Percentiles rank a stretch among this genome's conserved stretches.
phyloP scores from a whole-genome alignment of 2,797 vertebrate genomes.

The Gila robusta region DNA sequence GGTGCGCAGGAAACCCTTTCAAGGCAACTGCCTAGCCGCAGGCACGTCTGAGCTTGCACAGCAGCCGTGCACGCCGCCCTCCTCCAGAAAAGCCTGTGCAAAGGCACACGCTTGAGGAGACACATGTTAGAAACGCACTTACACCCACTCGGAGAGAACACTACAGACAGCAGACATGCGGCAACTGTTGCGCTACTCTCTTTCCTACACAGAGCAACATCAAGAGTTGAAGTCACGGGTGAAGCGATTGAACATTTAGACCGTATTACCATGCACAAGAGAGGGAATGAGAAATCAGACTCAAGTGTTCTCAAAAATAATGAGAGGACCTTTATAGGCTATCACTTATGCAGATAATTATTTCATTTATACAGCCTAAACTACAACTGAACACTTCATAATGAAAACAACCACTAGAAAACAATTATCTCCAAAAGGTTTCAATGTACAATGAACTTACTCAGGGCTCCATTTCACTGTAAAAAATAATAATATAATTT shows the following conservation, averaged over 20 bases:
- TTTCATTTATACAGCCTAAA: not conserved
- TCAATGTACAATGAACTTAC: not conserved
- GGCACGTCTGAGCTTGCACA: conserved; percentile 72
- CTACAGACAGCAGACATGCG: conserved; percentile 38
- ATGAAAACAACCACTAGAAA: conserved; percentile 6
- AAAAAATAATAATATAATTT: too few relatives aligned
- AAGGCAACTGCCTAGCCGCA: conserved; percentile 50
- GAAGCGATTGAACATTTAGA: conserved; percentile 8
- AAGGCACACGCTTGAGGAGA: conserved; percentile 59
- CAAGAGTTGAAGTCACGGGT: conserved; percentile 18
- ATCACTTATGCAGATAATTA: not conserved
- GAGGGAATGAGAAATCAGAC: conserved; percentile 19
- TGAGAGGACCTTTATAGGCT: not conserved
- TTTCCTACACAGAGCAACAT: conserved; percentile 44
- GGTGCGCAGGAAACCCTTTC: conserved; percentile 66
- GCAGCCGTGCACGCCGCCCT: conserved; percentile 50
- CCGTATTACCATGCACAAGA: not conserved
- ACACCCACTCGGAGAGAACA: conserved; percentile 39
- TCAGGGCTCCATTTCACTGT: too few relatives aligned
- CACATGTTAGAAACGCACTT: conserved; percentile 50
- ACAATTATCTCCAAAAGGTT: not conserved
- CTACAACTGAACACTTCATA: not conserved
- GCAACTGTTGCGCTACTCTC: conserved; percentile 30
- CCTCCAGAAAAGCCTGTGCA: conserved; percentile 44
- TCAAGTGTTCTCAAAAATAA: not conserved